Evolutionary conservation across 2,888 invertebrate species (phyloP), one percentile per base, ranked within the genome.

Genomic region (Ectemnius cavifrons): DNA sequence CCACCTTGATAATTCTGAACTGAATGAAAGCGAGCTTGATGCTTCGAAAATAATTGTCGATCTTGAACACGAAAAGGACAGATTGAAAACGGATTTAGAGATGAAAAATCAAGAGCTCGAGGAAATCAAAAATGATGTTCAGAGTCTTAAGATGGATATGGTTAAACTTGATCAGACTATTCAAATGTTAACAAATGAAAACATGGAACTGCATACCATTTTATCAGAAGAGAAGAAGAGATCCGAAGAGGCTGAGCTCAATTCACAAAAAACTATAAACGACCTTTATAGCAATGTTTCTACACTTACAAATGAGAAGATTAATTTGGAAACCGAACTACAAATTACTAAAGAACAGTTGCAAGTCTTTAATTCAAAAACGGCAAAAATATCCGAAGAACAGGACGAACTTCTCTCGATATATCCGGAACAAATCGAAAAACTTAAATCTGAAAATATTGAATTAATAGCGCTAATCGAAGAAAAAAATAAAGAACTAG

Each of bases 391-490:
- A 2, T 16, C 16, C 2, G 67, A 69, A 2, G 77, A 79, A 28
- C 85, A 85, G 4, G 79, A 85, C 0, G 59, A 80, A 18, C 71
- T 79, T 20, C 18, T 82, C 11, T 56, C 71, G 2, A 67, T 81
- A 6, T 85, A 83, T 66, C 74, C 81, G 63, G 71, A 74, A 37
- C 82, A 81, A 57, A 85, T 89, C 4, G 82, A 81, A 18, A 27
- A 66, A 5, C 75, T 89, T 37, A 86, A 70, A 1, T 64, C 62
- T 0, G 88, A 86, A 64, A 89, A 89, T 65, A 81, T 82, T 13
- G 89, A 91, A 61, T 88, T 94, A 27, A 94, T 94, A 0, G 92
- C 91, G 52, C 92, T 93, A 86, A 80, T 94, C 2, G 92, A 94
- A 89, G 94, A 94, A 61, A 92, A 89, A 73, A 91, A 94, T 64